Evolutionary conservation across 1,140 invertebrate species (phyloP), one percentile per base, ranked within the genome.

Genomic region (Heterodera carotae): DNA sequence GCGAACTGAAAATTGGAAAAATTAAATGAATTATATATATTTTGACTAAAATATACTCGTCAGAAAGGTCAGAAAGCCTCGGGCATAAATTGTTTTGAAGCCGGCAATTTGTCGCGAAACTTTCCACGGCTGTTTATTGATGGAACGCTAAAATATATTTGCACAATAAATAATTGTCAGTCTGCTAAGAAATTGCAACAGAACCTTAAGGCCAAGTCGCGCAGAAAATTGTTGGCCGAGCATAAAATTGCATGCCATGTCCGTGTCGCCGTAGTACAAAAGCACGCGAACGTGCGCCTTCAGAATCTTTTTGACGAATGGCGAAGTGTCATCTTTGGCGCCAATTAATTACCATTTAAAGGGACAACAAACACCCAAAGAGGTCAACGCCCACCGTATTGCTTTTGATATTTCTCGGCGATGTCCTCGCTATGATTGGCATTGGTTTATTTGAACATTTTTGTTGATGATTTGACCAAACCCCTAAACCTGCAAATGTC

Each of bases 221-320:
- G 81, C 79, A 25, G 80, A 74, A 72, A 87, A 87, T 48, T 86
- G 82, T 59, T 87, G 85, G 31, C 85, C 85, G 81, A 86, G 85
- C 84, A 86, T 80, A 77, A 86, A 83, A 53, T 91, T 91, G 84
- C 91, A 91, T 1, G 89, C 90, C 90, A 91, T 90, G 80, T 91
- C 90, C 34, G 90, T 88, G 84, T 91, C 91, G 10, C 90, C 91
- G 83, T 91, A 91, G 84, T 91, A 91, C 12, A 91, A 84, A 34
- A 91, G 76, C 29, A 88, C 87, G 60, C 88, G 85, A n/a, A 90
- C 86, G 72, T 87, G 78, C 27, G 82, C 80, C 39, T 84, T 80
- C 76, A 88, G 74, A 68, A 87, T 88, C 75, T 83, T 88, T 60
- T 84, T 81, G 77, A 87, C 68, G 81, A 88, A 88, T 48, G 84